Evolutionary conservation across 2,888 invertebrate genomes (phyloP).

Genomic region (Serripes groenlandicus): DNA sequence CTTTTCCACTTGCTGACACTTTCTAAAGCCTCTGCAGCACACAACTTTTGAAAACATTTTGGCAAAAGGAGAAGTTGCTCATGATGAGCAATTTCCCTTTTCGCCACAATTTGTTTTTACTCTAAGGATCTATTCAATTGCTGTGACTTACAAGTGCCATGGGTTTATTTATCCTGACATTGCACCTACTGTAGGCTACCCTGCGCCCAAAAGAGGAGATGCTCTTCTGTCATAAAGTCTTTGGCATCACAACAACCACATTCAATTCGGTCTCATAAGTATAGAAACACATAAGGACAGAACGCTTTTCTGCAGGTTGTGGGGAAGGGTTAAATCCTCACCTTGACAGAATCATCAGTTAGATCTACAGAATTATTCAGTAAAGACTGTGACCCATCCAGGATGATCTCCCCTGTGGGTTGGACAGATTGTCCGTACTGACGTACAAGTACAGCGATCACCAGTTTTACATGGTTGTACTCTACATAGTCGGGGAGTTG

Average conservation of each 20-base stretch:
- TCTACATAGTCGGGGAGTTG: constrained; percentile 83
- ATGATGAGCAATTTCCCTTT: neutral
- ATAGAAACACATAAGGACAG: no score
- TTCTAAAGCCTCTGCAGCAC: neutral
- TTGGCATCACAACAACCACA: no score
- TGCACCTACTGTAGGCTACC: no score
- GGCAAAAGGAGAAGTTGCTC: neutral
- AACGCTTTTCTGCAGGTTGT: no score
- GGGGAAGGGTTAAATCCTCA: no score
- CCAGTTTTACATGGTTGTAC: constrained; percentile 84
- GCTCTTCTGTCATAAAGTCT: no score
- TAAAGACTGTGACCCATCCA: constrained; percentile 56
- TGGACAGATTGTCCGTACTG: constrained; percentile 77
- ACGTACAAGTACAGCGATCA: constrained; percentile 79
- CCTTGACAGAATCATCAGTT: neutral
- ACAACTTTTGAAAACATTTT: neutral
- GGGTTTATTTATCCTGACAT: no score
- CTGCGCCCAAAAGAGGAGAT: no score
- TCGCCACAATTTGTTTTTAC: neutral
- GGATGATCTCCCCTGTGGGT: constrained; percentile 70
- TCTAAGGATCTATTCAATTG: no score
- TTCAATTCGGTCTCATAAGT: no score
- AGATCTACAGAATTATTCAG: constrained; percentile 6
- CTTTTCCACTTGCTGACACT: no score
- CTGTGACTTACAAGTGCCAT: no score